These are phyloP conservation scores for Eurosta solidaginis DNA, from an alignment of 1,140 invertebrate genomes.

Conservation along the genomic window DNA sequence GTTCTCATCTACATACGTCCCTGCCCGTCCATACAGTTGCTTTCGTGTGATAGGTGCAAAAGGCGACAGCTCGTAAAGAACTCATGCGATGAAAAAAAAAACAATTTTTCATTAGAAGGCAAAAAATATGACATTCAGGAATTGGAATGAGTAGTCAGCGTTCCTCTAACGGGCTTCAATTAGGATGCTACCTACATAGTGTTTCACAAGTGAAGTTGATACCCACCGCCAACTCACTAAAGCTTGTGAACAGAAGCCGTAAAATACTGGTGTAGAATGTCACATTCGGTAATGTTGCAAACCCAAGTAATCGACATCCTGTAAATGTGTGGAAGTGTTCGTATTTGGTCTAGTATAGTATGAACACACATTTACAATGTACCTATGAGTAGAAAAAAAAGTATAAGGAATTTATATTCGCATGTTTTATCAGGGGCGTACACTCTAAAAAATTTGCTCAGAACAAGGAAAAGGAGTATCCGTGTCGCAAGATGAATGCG, in stretches of 20 bases:
- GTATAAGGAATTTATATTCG: no score
- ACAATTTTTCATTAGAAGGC: neutral
- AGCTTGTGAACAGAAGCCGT: neutral
- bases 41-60: neutral
- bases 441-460: no score
- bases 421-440: no score
- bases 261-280: neutral
- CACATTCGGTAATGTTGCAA: neutral
- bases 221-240: neutral
- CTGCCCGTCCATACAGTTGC: neutral
- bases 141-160: neutral
- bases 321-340: neutral
- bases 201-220: neutral
- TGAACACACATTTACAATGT: neutral
- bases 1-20: neutral
- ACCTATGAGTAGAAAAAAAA: neutral
- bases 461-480: no score
- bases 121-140: neutral
- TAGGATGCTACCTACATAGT: neutral
- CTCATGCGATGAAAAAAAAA: neutral
- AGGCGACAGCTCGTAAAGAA: neutral
- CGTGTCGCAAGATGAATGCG: no score
- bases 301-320: neutral
- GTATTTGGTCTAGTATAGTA: neutral
- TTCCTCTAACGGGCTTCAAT: neutral